Evolutionary conservation across 2,797 vertebrate genomes (phyloP).

Genomic region (Melanogrammus aeglefinus): DNA sequence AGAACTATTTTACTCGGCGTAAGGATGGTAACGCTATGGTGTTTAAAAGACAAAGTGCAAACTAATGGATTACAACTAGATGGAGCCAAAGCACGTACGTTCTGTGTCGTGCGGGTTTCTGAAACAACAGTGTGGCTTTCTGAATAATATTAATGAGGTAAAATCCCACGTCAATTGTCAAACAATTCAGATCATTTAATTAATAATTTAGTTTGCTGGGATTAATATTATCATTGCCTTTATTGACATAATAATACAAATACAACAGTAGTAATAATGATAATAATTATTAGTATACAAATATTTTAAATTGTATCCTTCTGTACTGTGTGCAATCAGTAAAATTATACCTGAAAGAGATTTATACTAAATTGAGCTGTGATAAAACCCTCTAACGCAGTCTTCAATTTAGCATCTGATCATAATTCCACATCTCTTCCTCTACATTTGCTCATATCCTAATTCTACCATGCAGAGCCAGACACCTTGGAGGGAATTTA

Average conservation of each 20-base stretch:
- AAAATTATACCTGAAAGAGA: neutral
- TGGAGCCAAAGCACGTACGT: conserved; percentile 31
- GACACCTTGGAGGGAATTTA: conserved; percentile 63
- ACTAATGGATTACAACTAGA: conserved; percentile 36
- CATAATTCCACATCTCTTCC: conserved; percentile 41
- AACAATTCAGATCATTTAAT: neutral
- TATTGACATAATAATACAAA: too few species aligned
- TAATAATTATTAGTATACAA: neutral
- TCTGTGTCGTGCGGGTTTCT: conserved; percentile 3
- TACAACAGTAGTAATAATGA: too few species aligned
- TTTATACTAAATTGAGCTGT: too few species aligned
- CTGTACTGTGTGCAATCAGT: neutral
- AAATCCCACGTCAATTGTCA: neutral
- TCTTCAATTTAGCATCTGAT: conserved; percentile 33
- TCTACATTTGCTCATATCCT: conserved; percentile 31
- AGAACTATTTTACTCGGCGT: conserved; percentile 53
- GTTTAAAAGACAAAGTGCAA: neutral
- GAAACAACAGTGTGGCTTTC: neutral
- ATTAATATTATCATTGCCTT: too few species aligned
- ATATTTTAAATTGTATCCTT: neutral
- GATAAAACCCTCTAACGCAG: too few species aligned
- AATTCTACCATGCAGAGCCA: conserved; percentile 47
- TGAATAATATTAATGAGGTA: neutral
- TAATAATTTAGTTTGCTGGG: neutral
- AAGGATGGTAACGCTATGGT: conserved; percentile 22